phyloP scores from a whole-genome alignment of 2,888 invertebrate species.

The Octodonta nipae region DNA sequence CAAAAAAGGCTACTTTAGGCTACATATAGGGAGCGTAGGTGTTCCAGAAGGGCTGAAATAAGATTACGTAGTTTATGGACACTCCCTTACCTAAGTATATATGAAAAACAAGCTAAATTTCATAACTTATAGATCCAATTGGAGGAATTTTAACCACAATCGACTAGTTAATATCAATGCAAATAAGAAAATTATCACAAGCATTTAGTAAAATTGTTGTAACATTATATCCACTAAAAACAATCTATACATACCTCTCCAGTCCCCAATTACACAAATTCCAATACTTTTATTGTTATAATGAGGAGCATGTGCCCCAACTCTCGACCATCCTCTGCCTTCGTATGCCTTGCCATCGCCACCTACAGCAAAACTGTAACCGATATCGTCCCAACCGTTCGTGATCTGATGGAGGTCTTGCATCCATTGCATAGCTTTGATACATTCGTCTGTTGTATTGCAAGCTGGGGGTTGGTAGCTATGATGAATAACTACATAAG shows the following conservation, averaged over 20 bases:
- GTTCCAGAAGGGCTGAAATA: too few relatives aligned
- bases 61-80: too few relatives aligned
- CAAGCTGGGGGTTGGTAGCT: conserved; percentile 52
- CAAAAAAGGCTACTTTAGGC: too few relatives aligned
- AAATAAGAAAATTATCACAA: too few relatives aligned
- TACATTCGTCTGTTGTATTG: conserved; percentile 40
- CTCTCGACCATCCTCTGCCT: conserved; percentile 54
- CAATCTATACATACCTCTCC: conserved; percentile 54
- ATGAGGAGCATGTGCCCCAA: conserved; percentile 57
- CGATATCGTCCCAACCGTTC: conserved; percentile 56
- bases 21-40: too few relatives aligned
- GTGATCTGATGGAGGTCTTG: conserved; percentile 48
- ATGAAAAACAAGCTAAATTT: too few relatives aligned
- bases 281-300: conserved; percentile 58
- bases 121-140: too few relatives aligned
- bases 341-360: conserved; percentile 58
- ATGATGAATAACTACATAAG: conserved; percentile 60
- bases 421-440: conserved; percentile 46
- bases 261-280: conserved; percentile 59
- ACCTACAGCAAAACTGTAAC: conserved; percentile 58
- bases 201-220: too few relatives aligned
- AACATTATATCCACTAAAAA: too few relatives aligned
- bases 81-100: too few relatives aligned
- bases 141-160: too few relatives aligned
- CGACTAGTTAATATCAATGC: too few relatives aligned